Conservation (phyloP, 2,888 invertebrate species). For the Acrobasis consociella region DNA sequence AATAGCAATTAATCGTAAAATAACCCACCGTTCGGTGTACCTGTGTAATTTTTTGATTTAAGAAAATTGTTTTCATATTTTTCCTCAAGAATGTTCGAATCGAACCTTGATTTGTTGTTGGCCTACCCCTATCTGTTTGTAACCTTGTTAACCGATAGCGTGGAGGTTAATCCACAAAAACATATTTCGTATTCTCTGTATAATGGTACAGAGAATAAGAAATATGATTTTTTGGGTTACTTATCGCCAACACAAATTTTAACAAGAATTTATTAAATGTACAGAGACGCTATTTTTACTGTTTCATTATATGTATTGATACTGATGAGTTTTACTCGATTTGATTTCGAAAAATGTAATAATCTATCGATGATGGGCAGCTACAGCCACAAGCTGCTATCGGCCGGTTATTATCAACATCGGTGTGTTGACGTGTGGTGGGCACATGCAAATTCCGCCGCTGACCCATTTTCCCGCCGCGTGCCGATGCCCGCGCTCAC, state of each 20-base stretch:
- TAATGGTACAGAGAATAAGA: neutral
- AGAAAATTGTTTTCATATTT: neutral
- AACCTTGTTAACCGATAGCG: slow-evolving; percentile 11
- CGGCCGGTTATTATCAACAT: slow-evolving; percentile 8
- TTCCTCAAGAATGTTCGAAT: slow-evolving; percentile 7
- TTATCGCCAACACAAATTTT: too few relatives aligned
- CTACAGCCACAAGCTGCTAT: neutral
- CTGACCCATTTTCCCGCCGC: slow-evolving; percentile 50
- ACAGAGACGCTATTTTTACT: too few relatives aligned
- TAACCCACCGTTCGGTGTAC: neutral
- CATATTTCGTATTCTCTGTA: neutral
- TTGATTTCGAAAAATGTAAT: too few relatives aligned
- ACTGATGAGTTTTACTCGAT: too few relatives aligned
- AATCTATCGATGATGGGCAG: too few relatives aligned
- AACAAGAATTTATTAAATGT: too few relatives aligned
- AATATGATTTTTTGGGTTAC: too few relatives aligned
- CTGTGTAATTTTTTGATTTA: slow-evolving; percentile 5
- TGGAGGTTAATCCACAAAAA: slow-evolving; percentile 10
- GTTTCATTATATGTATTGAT: too few relatives aligned
- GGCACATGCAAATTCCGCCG: slow-evolving; percentile 55
- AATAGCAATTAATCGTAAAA: slow-evolving; percentile 19
- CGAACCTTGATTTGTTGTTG: slow-evolving; percentile 14
- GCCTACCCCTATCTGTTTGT: slow-evolving; percentile 22
- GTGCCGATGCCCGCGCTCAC: neutral
- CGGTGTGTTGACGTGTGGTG: slow-evolving; percentile 26